phyloP scores from a whole-genome alignment of 2,113 vertebrate species.

The Lontra canadensis region DNA sequence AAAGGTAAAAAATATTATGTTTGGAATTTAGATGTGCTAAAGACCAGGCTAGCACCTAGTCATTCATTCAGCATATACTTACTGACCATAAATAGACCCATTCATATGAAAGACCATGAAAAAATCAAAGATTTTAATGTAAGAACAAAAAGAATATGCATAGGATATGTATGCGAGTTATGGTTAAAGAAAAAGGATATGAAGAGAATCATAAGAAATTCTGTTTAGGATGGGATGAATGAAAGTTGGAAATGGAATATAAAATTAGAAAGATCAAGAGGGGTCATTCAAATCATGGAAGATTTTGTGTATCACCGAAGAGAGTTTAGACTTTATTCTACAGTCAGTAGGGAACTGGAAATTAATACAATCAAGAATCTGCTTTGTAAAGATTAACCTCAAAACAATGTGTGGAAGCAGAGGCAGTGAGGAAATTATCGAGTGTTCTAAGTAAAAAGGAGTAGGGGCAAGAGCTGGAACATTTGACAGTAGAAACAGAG shows the following conservation, averaged over 20 bases:
- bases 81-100: background rate
- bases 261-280: background rate
- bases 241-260: background rate
- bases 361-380: background rate
- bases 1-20: background rate
- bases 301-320: background rate
- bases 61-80: background rate
- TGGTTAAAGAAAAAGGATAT: background rate
- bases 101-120: background rate
- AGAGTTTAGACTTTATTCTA: background rate
- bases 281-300: background rate
- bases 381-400: constrained; percentile 32
- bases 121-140: background rate
- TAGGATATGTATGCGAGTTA: background rate
- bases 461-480: background rate
- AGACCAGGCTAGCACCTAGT: background rate
- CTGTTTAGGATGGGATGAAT: background rate
- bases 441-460: background rate
- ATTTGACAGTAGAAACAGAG: background rate
- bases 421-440: background rate
- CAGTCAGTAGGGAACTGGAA: background rate
- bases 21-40: background rate
- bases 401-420: background rate
- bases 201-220: background rate
- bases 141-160: background rate